phyloP scores from a whole-genome alignment of 2,888 invertebrate genomes.

The Scelioninae gen. 1 region DNA sequence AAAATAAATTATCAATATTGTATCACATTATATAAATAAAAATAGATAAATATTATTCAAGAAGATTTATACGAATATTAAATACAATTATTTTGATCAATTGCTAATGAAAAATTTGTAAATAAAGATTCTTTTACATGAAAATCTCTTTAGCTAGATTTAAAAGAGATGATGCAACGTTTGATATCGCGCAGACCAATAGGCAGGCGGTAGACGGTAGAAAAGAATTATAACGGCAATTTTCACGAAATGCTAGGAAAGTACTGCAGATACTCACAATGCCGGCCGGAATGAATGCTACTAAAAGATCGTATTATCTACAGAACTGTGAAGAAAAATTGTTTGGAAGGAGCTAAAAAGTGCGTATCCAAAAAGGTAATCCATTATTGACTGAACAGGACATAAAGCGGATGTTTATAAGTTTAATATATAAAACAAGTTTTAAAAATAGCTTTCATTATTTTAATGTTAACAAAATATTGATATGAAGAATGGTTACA shows the following conservation, averaged over 20 bases:
- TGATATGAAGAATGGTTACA: background rate
- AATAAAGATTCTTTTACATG: conserved; percentile 6
- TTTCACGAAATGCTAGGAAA: conserved; percentile 41
- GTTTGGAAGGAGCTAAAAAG: conserved; percentile 50
- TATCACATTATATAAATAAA: too few relatives aligned
- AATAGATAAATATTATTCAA: too few relatives aligned
- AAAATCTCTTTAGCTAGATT: conserved; percentile 30
- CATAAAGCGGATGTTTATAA: background rate
- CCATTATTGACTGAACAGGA: conserved; percentile 26
- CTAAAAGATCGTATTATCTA: conserved; percentile 52
- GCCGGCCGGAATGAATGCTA: conserved; percentile 44
- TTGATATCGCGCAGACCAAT: conserved; percentile 39
- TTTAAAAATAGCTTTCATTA: background rate
- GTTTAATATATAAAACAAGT: conserved; percentile 2
- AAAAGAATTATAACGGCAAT: conserved; percentile 56
- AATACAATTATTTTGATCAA: too few relatives aligned
- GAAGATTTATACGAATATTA: too few relatives aligned
- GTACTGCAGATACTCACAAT: conserved; percentile 35
- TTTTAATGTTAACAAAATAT: conserved; percentile 2
- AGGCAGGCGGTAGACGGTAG: background rate
- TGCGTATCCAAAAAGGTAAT: conserved; percentile 39
- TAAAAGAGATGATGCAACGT: conserved; percentile 24
- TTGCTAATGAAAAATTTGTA: background rate
- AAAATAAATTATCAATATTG: too few relatives aligned
- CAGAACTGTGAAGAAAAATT: conserved; percentile 48